Base-by-base conservation (phyloP, 2,113 vertebrate species). In the Collichthys lucidus region DNA sequence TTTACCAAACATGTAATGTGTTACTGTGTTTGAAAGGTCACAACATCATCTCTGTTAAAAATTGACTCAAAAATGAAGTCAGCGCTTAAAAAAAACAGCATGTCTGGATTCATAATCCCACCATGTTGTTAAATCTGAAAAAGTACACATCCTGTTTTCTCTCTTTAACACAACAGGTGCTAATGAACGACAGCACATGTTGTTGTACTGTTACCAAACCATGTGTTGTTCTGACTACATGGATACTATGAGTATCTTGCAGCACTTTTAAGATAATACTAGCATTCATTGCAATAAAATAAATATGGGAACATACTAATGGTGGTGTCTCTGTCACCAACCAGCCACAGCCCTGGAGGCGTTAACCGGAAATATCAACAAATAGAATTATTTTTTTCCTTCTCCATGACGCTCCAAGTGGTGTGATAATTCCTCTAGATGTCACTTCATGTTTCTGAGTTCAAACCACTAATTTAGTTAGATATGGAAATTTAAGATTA, bases 391-490 rank as follows among this genome's bases (percentile, higher is more conserved):
- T 29, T 67, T 29, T 59, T 55, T 57, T 14, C 22, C 26, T 63
- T 69, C 52, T 61, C n/a, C 26, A 31, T 64, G 52, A 59, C 47
- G 40, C 20, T 40, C 24, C 35, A 66, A 73, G 49, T 40, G 61
- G 22, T 61, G 61, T 17, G 64, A 59, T 55, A 53, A 69, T 80
- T 78, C 49, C 44, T 53, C 12, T 11, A 80, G 57, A 66, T 31
- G 35, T 56, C 26, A 9, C 69, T 62, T 31, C 52, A 68, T 42
- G 8, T 68, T 42, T 44, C n/a, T 12, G 19, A 62, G 61, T 64
- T 72, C 76, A 67, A 74, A 77, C 20, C 22, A 29, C 19, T 88
- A 80, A 86, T 69, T 65, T 35, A 74, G 49, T 60, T 83, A 69
- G 20, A 14, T 67, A 31, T 46, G 26, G n/a, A 80, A 35, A 73